A percentile compares a stretch with the other conserved stretches of the same genome.
Evolutionary conservation across 2,797 vertebrate species (phyloP).

Genomic region (Poecilia wingei): DNA sequence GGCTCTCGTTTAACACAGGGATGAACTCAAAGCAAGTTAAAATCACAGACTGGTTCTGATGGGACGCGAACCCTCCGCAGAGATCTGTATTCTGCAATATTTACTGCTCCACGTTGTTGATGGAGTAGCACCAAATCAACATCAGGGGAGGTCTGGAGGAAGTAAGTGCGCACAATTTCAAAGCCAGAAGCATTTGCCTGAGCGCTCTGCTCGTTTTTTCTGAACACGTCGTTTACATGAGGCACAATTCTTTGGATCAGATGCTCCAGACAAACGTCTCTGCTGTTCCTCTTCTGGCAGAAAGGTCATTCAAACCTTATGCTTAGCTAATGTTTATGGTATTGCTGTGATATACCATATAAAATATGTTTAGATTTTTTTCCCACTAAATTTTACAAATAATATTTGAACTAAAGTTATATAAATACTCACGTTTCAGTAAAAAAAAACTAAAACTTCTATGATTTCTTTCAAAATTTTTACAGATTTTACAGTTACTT

Average conservation of each 20-base stretch:
- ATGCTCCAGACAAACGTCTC: slow-evolving; percentile 7
- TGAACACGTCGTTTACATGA: slow-evolving; percentile 4
- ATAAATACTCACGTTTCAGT: background rate
- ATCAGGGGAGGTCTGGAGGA: slow-evolving; percentile 32
- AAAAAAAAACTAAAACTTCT: background rate
- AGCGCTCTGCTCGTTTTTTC: slow-evolving; percentile 24
- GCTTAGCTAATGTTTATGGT: slow-evolving; percentile 1
- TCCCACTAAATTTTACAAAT: too few species aligned
- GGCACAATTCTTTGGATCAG: background rate
- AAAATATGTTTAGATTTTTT: too few species aligned
- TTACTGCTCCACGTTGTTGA: slow-evolving; percentile 46
- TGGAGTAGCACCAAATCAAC: slow-evolving; percentile 45
- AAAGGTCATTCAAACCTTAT: background rate
- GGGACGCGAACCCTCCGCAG: slow-evolving; percentile 21
- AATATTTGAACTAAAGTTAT: background rate
- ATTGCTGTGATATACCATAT: background rate
- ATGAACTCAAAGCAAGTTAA: slow-evolving; percentile 47
- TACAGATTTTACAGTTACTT: background rate
- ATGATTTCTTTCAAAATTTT: background rate
- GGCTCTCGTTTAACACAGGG: slow-evolving; percentile 45
- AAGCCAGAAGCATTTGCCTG: slow-evolving; percentile 35
- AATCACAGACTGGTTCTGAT: slow-evolving; percentile 23
- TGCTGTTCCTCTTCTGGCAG: background rate
- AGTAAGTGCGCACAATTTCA: slow-evolving; percentile 31
- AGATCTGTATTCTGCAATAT: slow-evolving; percentile 25